Evolutionary conservation across 2,113 vertebrate genomes (phyloP).

Genomic region (Crypturellus undulatus): DNA sequence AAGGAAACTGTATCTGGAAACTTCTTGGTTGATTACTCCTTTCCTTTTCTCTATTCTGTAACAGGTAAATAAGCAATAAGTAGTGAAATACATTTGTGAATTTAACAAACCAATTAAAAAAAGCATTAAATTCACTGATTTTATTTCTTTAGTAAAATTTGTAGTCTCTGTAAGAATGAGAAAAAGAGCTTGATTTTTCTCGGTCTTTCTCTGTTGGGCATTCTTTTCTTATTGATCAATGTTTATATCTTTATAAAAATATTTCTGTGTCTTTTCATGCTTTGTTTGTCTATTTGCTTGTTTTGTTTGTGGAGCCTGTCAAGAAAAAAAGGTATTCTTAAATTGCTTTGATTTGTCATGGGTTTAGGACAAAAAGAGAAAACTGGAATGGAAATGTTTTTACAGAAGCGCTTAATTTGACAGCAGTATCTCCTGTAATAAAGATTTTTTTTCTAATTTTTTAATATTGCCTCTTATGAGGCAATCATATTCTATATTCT

Average conservation of each 20-base stretch:
- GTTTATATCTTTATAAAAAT: neutral
- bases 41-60: neutral
- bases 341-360: neutral
- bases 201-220: no score
- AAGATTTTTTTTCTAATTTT: neutral
- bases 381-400: neutral
- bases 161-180: neutral
- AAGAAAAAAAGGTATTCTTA: neutral
- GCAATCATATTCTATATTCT: neutral
- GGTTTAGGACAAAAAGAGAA: neutral
- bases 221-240: neutral
- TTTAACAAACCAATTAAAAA: neutral
- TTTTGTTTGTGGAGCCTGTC: neutral
- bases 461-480: neutral
- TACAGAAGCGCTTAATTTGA: neutral
- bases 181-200: neutral
- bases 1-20: neutral
- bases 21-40: neutral
- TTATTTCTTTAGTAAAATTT: neutral
- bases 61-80: neutral
- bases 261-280: neutral
- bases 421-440: neutral
- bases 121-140: constrained; percentile 15
- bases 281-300: neutral
- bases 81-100: neutral